phyloP scores from a whole-genome alignment of 2,797 vertebrate genomes.

The Typhlichthys eigenmanni region DNA sequence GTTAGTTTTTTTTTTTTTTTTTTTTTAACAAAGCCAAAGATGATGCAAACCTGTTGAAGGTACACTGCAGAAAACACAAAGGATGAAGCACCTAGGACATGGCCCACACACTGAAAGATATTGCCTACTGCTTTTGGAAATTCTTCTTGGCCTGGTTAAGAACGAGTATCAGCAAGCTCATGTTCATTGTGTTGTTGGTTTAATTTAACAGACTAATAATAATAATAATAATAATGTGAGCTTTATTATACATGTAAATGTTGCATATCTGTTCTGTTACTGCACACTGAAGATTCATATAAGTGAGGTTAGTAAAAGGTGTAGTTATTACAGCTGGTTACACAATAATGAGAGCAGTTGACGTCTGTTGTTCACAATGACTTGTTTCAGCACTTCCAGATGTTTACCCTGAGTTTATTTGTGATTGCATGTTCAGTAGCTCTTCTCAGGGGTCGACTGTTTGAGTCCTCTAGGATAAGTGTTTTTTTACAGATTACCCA shows the following conservation, averaged over 20 bases:
- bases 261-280: slow-evolving; percentile 49
- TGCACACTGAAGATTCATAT: slow-evolving; percentile 32
- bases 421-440: slow-evolving; percentile 34
- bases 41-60: slow-evolving; percentile 20
- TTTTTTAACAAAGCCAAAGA: slow-evolving; percentile 63
- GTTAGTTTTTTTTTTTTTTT: slow-evolving; percentile 7
- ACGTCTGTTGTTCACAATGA: slow-evolving; percentile 7
- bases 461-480: slow-evolving; percentile 39
- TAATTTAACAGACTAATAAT: too few species aligned
- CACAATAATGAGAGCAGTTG: slow-evolving; percentile 17
- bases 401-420: slow-evolving; percentile 26
- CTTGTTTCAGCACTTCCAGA: slow-evolving; percentile 31
- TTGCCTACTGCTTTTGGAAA: slow-evolving; percentile 11
- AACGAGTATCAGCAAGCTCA: slow-evolving; percentile 21
- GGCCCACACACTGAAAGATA: not conserved
- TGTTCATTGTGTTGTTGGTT: slow-evolving; percentile 27
- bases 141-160: slow-evolving; percentile 13
- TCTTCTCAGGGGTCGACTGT: slow-evolving; percentile 53
- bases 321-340: slow-evolving; percentile 4
- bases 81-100: slow-evolving; percentile 3
- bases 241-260: slow-evolving; percentile 25
- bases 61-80: not conserved
- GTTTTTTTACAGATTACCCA: slow-evolving; percentile 27
- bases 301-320: slow-evolving; percentile 16
- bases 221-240: slow-evolving; percentile 5